Evolutionary conservation across 2,797 vertebrate species (phyloP).

Genomic region (Muscicapa comitata): DNA sequence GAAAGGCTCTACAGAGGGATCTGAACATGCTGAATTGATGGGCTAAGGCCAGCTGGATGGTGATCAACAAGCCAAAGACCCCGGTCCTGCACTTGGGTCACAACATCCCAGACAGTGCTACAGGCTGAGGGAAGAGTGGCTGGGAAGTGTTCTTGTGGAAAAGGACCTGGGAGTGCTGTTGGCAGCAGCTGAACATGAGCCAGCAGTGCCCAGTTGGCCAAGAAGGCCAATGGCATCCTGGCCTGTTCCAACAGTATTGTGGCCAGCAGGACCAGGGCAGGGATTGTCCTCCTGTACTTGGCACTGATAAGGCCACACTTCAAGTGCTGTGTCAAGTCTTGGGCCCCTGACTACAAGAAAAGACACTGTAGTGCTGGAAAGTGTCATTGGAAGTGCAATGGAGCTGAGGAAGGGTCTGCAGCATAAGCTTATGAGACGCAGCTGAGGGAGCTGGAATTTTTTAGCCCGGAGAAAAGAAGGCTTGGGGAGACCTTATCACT

Average conservation of each 20-base stretch:
- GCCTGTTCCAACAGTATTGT: not conserved
- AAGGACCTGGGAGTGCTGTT: not conserved
- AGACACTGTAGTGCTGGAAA: not conserved
- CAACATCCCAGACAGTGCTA: not conserved
- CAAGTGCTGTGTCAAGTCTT: not conserved
- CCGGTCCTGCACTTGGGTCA: not conserved
- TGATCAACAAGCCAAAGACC: not conserved
- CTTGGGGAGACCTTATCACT: accelerated
- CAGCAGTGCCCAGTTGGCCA: not conserved
- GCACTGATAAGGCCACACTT: not conserved
- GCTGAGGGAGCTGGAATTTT: not conserved
- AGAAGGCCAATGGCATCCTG: not conserved
- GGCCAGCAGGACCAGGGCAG: not conserved
- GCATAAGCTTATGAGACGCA: not conserved
- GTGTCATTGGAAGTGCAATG: not conserved
- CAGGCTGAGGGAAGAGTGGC: not conserved
- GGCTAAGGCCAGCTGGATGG: not conserved
- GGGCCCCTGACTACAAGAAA: not conserved
- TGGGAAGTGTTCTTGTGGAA: not conserved
- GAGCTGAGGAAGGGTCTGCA: not conserved
- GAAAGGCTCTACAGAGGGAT: not conserved
- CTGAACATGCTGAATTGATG: not conserved
- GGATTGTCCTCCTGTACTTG: accelerated
- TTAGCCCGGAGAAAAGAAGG: not conserved
- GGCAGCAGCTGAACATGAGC: not conserved